Evolutionary conservation across 2,888 invertebrate species (phyloP), one percentile per base, ranked within the genome.

Genomic region (Drosophila limbata): DNA sequence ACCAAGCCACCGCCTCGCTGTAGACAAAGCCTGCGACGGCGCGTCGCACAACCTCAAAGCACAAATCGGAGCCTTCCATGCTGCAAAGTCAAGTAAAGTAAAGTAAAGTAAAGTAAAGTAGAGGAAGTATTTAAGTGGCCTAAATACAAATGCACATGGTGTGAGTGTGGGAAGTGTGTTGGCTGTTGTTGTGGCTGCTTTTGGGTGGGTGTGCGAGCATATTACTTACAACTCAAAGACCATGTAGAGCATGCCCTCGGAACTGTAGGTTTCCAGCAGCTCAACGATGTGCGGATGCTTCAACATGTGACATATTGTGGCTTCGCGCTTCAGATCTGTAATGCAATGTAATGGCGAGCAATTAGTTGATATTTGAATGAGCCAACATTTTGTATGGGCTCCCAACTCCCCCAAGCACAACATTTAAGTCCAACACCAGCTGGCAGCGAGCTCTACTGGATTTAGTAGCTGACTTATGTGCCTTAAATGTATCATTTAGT

Each of bases 231-330:
- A 98, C 95, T 99, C 99, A 93, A 99, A 99, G 77, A 99, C 98
- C 99, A 99, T 99, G 93, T 99, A 99, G 21, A 99, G 95, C 97
- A 98, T 98, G 88, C 98, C 98, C 93, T 99, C 99, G 5, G 98
- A 98, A 91, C 98, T 98, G 94, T 99, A 99, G 0, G 99, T 99
- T 93, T 99, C 99, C 85, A 99, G 94, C 61, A 99, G 94, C 93
- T 99, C 99, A 83, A 99, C 99, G 87, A 99, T 99, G 93, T 99
- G 99, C 4, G 98, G 98, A 93, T 99, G 99, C 93, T 99, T 99
- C 88, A 99, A 94, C 97, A 98, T 98, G 93, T 99, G 98, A 93
- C 99, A 99, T 95, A 98, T 98, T 93, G 98, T 98, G 57, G 99
- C 99, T 93, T 99, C 99, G 57, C 99, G 95, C 94, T 99, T 99